These are phyloP conservation scores for Acanthosepion esculentum DNA, from an alignment of 2,888 invertebrate genomes.

Conservation along the genomic window DNA sequence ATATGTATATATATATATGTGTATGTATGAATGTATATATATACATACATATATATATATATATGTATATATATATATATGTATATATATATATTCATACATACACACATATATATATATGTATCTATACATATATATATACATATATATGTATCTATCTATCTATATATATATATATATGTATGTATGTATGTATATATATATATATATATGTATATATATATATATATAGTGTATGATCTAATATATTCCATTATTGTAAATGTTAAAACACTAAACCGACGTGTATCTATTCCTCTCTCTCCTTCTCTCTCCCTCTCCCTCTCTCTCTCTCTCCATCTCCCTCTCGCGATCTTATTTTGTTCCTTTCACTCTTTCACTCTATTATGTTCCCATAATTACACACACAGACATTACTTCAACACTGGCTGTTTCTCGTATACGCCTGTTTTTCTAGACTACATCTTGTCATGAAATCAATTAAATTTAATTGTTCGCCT, in stretches of 20 bases:
- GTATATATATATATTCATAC: too few species aligned
- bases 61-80: not conserved
- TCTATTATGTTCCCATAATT: not conserved
- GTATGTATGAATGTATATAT: too few species aligned
- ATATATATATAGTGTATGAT: too few species aligned
- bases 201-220: not conserved
- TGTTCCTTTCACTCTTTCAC: not conserved
- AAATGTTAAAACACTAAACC: too few species aligned
- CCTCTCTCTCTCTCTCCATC: not conserved
- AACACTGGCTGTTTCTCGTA: not conserved
- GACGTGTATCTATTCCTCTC: too few species aligned
- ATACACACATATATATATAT: too few species aligned
- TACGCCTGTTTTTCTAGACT: not conserved
- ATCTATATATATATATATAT: not conserved
- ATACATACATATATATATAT: not conserved
- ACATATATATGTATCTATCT: not conserved
- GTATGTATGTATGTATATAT: not conserved
- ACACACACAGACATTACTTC: not conserved
- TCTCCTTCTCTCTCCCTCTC: not conserved
- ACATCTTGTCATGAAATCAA: not conserved
- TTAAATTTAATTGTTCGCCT: slow-evolving; percentile 22
- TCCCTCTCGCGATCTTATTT: not conserved
- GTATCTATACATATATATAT: too few species aligned
- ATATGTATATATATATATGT: too few species aligned
- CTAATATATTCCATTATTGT: too few species aligned